Conservation (phyloP, 2,888 invertebrate species). For the Druceiella hillmani region DNA sequence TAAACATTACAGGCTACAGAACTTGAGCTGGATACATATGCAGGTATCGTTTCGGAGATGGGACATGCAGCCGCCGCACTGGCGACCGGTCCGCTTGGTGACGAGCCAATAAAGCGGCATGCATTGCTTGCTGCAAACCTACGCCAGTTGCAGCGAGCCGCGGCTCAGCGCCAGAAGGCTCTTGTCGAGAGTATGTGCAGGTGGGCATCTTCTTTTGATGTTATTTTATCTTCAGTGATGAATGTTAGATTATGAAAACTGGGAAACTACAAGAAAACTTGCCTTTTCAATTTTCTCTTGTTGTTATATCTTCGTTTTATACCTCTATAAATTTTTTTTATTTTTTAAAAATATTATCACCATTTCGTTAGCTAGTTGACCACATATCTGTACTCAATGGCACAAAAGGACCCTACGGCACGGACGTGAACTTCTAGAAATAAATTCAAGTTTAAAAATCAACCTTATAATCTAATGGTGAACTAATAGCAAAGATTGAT, state of each 20-base stretch:
- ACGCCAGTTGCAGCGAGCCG: constrained; percentile 72
- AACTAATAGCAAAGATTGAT: too few species aligned
- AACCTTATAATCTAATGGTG: too few species aligned
- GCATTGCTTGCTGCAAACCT: constrained; percentile 72
- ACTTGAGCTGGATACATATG: constrained; percentile 86
- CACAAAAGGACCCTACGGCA: too few species aligned
- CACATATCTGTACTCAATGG: too few species aligned
- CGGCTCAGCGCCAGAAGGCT: constrained; percentile 72
- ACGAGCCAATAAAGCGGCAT: constrained; percentile 72
- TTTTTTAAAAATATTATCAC: too few species aligned
- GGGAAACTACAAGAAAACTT: too few species aligned
- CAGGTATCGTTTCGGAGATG: constrained; percentile 89
- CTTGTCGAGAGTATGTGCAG: constrained; percentile 86
- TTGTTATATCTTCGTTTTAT: too few species aligned
- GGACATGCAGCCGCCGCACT: constrained; percentile 77
- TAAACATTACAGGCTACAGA: constrained; percentile 65
- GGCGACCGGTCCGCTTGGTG: constrained; percentile 77
- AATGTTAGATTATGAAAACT: constrained; percentile 84
- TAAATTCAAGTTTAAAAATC: too few species aligned
- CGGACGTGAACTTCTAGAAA: too few species aligned
- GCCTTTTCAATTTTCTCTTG: too few species aligned
- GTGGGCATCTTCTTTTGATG: constrained; percentile 28
- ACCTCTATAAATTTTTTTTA: too few species aligned
- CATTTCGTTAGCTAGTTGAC: too few species aligned
- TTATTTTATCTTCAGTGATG: constrained; percentile 55